Evolutionary conservation across 2,797 vertebrate species (phyloP), one percentile per base, ranked within the genome.

Genomic region (Chaunax sp.): DNA sequence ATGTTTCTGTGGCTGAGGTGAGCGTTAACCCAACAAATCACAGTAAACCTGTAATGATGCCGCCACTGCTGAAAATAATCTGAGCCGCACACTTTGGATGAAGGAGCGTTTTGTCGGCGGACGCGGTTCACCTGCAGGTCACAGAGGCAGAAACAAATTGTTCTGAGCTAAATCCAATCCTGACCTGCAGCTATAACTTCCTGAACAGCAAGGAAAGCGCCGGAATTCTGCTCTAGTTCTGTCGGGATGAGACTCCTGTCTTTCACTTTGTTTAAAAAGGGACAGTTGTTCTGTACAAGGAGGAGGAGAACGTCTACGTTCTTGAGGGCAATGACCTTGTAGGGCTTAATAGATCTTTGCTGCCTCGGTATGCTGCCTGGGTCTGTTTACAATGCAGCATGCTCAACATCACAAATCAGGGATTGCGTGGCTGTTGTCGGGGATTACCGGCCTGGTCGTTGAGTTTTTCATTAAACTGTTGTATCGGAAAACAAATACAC

Each of bases 401-500:
- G 88, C 81, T 84, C 84, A 81, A 87, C 86, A 88, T 90, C 86
- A 77, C 88, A 88, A 87, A 91, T 89, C 81, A 16, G 87, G 88
- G 90, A 92, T 91, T 87, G 86, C 38, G 56, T 80, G 75, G 81
- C 80, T 88, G 86, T 79, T 83, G 83, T 83, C 75, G 74, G 83
- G 88, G 87, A 92, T 92, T 93, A 92, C 77, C 25, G 38, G 64
- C 62, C 75, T 75, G 83, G 64, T 75, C 78, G 80, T 71, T 68
- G 64, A 70, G 75, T 87, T 87, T 90, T 87, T 87, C 85, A 88
- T 92, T 89, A 86, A 85, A 91, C 25, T 75, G 79, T 78, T 78
- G 61, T 81, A 86, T 88, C 46, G 37, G 77, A 85, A 86, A 88
- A 87, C 78, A 83, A 83, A 77, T 49, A 74, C 61, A 25, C 12